phyloP scores from a whole-genome alignment of 2,113 vertebrate species.

The Onychostoma macrolepis region DNA sequence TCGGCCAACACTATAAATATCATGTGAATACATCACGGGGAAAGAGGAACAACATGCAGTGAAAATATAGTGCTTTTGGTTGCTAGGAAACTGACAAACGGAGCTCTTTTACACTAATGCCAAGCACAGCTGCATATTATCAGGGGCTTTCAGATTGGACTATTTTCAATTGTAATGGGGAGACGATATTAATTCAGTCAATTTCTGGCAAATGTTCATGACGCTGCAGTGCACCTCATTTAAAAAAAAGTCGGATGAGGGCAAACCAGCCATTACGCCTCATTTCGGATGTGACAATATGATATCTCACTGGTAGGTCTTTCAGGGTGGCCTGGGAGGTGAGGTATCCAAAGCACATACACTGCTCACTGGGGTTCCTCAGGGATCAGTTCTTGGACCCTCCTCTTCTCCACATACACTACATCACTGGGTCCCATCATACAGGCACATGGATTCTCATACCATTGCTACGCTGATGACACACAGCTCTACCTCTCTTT shows the following conservation, averaged over 20 bases:
- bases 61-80: slow-evolving; percentile 43
- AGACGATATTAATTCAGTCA: slow-evolving; percentile 34
- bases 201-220: slow-evolving; percentile 33
- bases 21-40: slow-evolving; percentile 30
- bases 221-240: slow-evolving; percentile 21
- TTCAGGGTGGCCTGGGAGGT: too few species aligned
- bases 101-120: slow-evolving; percentile 40
- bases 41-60: slow-evolving; percentile 27
- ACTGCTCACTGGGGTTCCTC: too few species aligned
- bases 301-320: too few species aligned
- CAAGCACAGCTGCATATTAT: slow-evolving; percentile 40
- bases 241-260: slow-evolving; percentile 10
- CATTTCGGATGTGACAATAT: slow-evolving; percentile 6
- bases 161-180: slow-evolving; percentile 20
- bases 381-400: too few species aligned
- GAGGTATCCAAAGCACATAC: too few species aligned
- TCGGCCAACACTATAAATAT: slow-evolving; percentile 34
- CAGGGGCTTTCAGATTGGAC: slow-evolving; percentile 24
- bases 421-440: too few species aligned
- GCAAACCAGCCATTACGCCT: slow-evolving; percentile 18
- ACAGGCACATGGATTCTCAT: too few species aligned
- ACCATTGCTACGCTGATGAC: too few species aligned
- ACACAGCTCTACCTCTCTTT: too few species aligned
- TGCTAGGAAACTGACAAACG: slow-evolving; percentile 40
- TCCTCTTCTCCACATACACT: too few species aligned